Evolutionary conservation across 1,140 invertebrate genomes (phyloP).

Genomic region (Phymorhynchus buccinoides): DNA sequence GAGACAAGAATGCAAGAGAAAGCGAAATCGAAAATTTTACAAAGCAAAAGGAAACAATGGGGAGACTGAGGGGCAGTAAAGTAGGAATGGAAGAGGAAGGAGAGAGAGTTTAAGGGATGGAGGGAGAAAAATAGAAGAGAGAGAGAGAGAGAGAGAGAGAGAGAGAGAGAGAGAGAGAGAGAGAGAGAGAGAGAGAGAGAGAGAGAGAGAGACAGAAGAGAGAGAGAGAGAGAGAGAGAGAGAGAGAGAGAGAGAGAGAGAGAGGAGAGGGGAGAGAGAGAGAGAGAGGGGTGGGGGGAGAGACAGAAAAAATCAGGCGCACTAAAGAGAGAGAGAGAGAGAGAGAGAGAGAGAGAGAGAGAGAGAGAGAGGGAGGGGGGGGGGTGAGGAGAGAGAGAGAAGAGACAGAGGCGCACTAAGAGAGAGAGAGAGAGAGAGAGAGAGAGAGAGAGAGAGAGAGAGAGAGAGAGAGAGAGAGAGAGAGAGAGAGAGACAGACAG

Average conservation of each 20-base stretch:
- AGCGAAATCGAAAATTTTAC: no score
- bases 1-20: no score
- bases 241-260: not conserved
- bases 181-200: not conserved
- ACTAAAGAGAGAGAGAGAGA: no score
- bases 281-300: not conserved
- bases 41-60: no score
- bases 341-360: not conserved
- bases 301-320: not conserved
- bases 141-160: not conserved
- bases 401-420: no score
- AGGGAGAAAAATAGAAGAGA: not conserved
- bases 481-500: not conserved
- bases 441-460: slow-evolving; percentile 2
- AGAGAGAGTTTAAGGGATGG: no score
- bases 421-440: no score
- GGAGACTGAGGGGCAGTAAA: no score
- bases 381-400: not conserved
- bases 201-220: not conserved
- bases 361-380: not conserved
- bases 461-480: slow-evolving; percentile 11
- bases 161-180: not conserved
- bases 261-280: not conserved
- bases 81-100: not conserved
- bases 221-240: not conserved